Evolutionary conservation across 2,888 invertebrate genomes (phyloP), one percentile per base, ranked within the genome.

Genomic region (Diadegma fenestrale): DNA sequence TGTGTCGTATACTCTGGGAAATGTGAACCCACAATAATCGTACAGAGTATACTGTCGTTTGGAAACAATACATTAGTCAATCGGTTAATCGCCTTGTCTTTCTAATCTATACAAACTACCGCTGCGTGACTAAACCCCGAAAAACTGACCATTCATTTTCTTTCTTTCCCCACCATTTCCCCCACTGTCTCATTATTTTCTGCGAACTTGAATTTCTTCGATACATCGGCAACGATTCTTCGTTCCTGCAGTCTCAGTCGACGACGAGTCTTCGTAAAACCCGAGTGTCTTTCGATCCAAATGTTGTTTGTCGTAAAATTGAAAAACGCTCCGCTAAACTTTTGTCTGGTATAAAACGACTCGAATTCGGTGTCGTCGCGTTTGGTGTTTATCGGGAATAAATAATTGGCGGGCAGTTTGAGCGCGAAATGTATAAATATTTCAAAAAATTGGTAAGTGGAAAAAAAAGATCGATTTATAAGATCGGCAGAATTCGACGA

Each of bases 371-470:
- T 58, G 26, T 26, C 26, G 19, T 30, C 19, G 37, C 37, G n/a
- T 45, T 30, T 26, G 0, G 73, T 45, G 58, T 17, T 10, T 1
- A 19, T 33, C 19, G 8, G n/a, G n/a, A 71, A 30, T 0, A 0
- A 48, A 19, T 48, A 2, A 6, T n/a, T n/a, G 10, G 26, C 6
- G 17, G 41, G 5, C n/a, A 26, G 33, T 68, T n/a, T 1, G n/a
- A 33, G 37, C 33, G 14, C 12, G 75, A 58, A 48, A 85, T 85
- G 85, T 85, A 73, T 1, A 63, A 63, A 45, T 85, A 81, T 45
- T 26, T 85, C 0, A 75, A 78, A 78, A 22, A 75, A 68, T 58
- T 72, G 69, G 85, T 85, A 30, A 85, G 85, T 80, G 22, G 30
- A 26, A 41, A 4, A 14, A 14, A 45, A 45, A 45, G 12, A 14